Evolutionary conservation across 2,113 vertebrate genomes (phyloP).

Genomic region (Calonectris borealis): DNA sequence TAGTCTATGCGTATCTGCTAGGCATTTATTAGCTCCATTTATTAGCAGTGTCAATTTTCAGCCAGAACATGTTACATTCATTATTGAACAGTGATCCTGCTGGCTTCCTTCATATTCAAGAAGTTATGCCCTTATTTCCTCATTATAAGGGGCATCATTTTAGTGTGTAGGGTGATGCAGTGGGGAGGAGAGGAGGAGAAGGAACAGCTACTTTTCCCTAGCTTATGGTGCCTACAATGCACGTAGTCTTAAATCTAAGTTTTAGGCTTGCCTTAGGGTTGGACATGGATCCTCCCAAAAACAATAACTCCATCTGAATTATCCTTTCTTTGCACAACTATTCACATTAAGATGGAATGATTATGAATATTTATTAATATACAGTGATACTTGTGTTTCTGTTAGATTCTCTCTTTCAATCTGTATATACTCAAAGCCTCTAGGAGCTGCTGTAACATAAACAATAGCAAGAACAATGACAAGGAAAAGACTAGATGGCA

Average conservation of each 20-base stretch:
- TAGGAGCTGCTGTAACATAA: slow-evolving; percentile 13
- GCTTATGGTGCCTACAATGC: neutral
- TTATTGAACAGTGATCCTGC: neutral
- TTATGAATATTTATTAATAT: neutral
- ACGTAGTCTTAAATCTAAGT: neutral
- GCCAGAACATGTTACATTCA: neutral
- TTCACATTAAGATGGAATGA: neutral
- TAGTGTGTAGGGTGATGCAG: neutral
- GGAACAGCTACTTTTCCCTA: neutral
- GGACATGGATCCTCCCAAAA: neutral
- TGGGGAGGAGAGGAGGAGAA: neutral
- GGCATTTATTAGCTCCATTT: neutral
- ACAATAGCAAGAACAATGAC: neutral
- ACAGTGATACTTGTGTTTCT: neutral
- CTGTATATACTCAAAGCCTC: neutral
- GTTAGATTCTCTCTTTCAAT: neutral
- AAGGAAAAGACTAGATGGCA: neutral
- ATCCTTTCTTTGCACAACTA: neutral
- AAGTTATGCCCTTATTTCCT: neutral
- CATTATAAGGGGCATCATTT: neutral
- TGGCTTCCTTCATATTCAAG: neutral
- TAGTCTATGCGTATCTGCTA: neutral
- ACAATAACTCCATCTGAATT: neutral
- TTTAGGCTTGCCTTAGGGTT: neutral
- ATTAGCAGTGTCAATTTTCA: neutral